Evolutionary conservation across 2,888 invertebrate species (phyloP), one percentile per base, ranked within the genome.

Genomic region (Alentia gelatinosa): DNA sequence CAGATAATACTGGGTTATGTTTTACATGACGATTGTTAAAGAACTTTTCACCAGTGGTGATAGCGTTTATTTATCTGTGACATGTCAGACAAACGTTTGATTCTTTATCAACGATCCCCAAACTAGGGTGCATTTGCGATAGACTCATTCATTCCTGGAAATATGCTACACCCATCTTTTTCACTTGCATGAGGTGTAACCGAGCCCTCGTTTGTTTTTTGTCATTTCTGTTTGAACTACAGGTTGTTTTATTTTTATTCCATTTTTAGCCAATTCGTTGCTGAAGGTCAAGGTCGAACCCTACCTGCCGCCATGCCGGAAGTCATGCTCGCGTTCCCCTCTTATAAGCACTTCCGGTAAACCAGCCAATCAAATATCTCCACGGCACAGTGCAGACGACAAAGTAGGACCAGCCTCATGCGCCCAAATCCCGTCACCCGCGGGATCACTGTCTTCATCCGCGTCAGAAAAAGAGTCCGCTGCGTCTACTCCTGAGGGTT

Each of bases 201-300:
- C n/a, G n/a, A n/a, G n/a, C n/a, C n/a, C n/a, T n/a, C n/a, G n/a
- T n/a, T n/a, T n/a, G n/a, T n/a, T n/a, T n/a, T n/a, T n/a, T n/a
- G n/a, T n/a, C n/a, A n/a, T n/a, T n/a, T n/a, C n/a, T n/a, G n/a
- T n/a, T n/a, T n/a, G n/a, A n/a, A n/a, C n/a, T n/a, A n/a, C n/a
- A n/a, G 15, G 15, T 63, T n/a, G 5, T 63, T 63, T 75, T 68
- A 7, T 68, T 79, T 79, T 86, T 33, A 12, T 3, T 86, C 4
- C n/a, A 42, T 47, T 50, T 47, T 86, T 30, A 86, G 86, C 50
- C 47, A 86, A 19, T 26, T 39, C 83, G 12, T 35, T 83, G 7
- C 83, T 83, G 4, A 86, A 86, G 86, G 86, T 86, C 47, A 86
- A 86, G 50, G 47, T 86, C 33, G 86, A 86, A 30, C 86, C 86